Evolutionary conservation across 2,888 invertebrate genomes (phyloP), one percentile per base, ranked within the genome.

Genomic region (Camptogramma bilineatum): DNA sequence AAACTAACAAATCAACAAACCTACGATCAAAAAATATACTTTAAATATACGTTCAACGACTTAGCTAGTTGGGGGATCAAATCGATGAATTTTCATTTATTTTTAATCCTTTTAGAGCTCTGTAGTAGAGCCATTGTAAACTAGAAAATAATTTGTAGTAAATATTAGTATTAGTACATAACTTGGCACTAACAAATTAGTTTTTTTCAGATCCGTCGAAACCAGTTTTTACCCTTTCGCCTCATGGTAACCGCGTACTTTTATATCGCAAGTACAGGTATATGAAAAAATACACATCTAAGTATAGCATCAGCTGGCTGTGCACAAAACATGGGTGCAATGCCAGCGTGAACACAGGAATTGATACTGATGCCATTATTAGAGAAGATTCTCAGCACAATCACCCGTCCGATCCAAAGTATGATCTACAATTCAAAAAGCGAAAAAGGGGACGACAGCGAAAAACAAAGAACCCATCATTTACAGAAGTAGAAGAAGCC

Each of bases 401-500:
- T 24, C 57, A 57, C 17, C 21, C 57, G 3, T 10, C 50, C 34
- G 42, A 50, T 16, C 24, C 42, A 2, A 50, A 42, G 24, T 10
- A 18, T 18, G 39, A 39, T 8, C 10, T 10, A 4, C 9, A 21
- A 4, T 13, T 10, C 3, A 2, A n/a, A 0, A 50, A 39, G 17
- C 24, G 7, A 16, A 50, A 42, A 17, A 50, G 16, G 8, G 42
- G 50, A 8, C 10, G 24, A 10, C 34, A 39, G 24, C 7, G 17
- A 2, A 53, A 52, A 21, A 48, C 8, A 2, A 61, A 24, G 18
- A 9, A 54, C 28, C 61, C 61, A 9, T 61, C 61, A 5, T 61
- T 48, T 4, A 24, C 39, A 17, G 61, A 61, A 42, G 61, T 61
- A 10, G 53, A 61, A 42, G 42, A 54, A 61, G 61, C 42, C 5